Conservation (phyloP, 2,113 vertebrate genomes). For the Naja naja region DNA sequence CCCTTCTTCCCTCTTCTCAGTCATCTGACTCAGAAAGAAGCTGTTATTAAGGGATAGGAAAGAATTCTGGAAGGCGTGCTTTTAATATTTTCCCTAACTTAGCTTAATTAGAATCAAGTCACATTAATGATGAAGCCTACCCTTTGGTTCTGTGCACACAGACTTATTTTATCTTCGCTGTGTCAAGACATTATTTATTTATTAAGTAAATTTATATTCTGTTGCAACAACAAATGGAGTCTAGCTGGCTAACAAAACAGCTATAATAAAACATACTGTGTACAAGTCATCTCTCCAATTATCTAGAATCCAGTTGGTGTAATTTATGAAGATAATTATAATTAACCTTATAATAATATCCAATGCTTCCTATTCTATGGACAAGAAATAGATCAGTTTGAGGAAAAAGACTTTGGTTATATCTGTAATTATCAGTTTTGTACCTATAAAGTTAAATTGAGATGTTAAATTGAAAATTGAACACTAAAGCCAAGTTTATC, state of each 20-base stretch:
- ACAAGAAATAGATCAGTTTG: conserved; percentile 33
- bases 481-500: conserved; percentile 59
- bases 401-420: background rate
- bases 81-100: background rate
- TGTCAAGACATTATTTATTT: background rate
- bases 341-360: background rate
- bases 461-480: conserved; percentile 48
- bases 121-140: background rate
- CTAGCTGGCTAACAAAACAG: background rate
- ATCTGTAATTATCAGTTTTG: conserved; percentile 32
- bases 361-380: background rate
- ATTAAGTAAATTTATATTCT: background rate
- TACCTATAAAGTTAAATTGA: conserved; percentile 27
- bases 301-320: background rate
- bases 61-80: background rate
- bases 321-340: background rate
- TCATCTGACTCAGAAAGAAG: background rate
- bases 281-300: background rate
- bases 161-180: background rate
- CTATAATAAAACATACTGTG: background rate
- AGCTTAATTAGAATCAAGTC: background rate
- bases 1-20: background rate
- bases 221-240: background rate
- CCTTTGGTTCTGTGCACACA: background rate
- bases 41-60: background rate